Conservation (phyloP, 2,113 vertebrate genomes). For the Triplophysa tibetana region DNA sequence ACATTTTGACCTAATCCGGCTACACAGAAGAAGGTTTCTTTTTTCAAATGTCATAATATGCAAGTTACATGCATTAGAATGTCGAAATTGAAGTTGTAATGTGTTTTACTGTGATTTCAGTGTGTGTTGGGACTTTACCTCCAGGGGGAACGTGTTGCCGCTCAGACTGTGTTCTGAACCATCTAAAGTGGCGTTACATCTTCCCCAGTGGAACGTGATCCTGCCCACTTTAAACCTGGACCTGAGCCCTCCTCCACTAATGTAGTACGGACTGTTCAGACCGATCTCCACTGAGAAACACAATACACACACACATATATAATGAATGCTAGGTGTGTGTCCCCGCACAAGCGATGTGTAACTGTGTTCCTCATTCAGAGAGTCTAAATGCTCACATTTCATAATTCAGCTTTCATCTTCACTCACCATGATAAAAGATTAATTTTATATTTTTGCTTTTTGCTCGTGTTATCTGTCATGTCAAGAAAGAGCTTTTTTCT, state of each 20-base stretch:
- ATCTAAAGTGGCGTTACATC: conserved; percentile 87
- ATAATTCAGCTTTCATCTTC: neutral
- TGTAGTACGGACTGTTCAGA: conserved; percentile 85
- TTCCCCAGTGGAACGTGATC: conserved; percentile 94
- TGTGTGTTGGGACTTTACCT: conserved; percentile 72
- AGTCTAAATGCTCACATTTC: neutral
- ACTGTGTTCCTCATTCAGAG: neutral
- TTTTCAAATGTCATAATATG: no score
- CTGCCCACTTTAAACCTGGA: conserved; percentile 83
- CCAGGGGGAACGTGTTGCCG: conserved; percentile 90
- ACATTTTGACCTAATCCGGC: neutral
- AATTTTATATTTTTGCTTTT: neutral
- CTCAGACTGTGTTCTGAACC: conserved; percentile 96
- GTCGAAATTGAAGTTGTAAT: neutral
- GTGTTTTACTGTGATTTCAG: neutral
- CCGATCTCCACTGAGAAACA: conserved; percentile 81
- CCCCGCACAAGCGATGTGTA: neutral
- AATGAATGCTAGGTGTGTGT: neutral
- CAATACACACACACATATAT: conserved; percentile 13
- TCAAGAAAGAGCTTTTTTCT: neutral
- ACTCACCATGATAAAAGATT: conserved; percentile 11
- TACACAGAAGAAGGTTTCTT: no score
- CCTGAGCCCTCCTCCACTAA: conserved; percentile 88
- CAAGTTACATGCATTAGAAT: no score
- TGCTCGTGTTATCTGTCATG: neutral